Evolutionary conservation across 2,113 vertebrate species (phyloP), one percentile per base, ranked within the genome.

Genomic region (Leptosomus discolor): DNA sequence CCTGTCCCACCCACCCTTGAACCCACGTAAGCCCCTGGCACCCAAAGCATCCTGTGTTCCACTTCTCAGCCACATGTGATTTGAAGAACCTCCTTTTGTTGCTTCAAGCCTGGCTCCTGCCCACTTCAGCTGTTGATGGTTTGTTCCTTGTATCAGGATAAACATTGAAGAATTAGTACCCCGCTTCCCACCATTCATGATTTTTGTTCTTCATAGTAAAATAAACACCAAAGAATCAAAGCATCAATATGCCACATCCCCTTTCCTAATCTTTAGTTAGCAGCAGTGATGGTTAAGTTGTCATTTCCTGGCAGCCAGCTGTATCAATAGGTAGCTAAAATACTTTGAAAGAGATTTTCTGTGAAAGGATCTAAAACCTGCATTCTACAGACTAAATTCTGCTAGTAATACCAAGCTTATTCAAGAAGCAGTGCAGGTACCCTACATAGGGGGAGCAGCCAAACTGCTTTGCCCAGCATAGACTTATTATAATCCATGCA

Each of bases 401-500:
- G 19, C 48, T 32, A 32, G 11, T 6, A 82, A 70, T 9, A 67
- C 8, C n/a, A 46, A 77, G 45, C 46, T 87, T 43, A 41, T 9
- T 45, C 2, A 34, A 68, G 58, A 56, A 83, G 53, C 36, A 46
- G 10, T 9, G 30, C 57, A 61, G 63, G 21, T 8, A 86, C 41
- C 27, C 43, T 77, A 23, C 15, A 16, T 3, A 26, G 43, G 79
- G 26, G 30, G 29, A 87, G 48, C 50, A 69, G 50, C 26, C 71
- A 51, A 84, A 89, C 29, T 43, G 43, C 48, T 86, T 56, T 69
- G 32, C 18, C 73, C 15, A 22, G 57, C 10, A 18, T 1, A 64
- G n/a, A 48, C 4, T 63, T 50, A 18, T 0, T 22, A 26, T 13
- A 63, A 82, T 8, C 70, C n/a, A 29, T 0, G 1, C 46, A 27